A percentile compares a stretch with the other conserved stretches of the same genome.
These are phyloP conservation scores for Tetrao urogallus DNA, from an alignment of 2,113 vertebrate genomes.

Conservation along the genomic window DNA sequence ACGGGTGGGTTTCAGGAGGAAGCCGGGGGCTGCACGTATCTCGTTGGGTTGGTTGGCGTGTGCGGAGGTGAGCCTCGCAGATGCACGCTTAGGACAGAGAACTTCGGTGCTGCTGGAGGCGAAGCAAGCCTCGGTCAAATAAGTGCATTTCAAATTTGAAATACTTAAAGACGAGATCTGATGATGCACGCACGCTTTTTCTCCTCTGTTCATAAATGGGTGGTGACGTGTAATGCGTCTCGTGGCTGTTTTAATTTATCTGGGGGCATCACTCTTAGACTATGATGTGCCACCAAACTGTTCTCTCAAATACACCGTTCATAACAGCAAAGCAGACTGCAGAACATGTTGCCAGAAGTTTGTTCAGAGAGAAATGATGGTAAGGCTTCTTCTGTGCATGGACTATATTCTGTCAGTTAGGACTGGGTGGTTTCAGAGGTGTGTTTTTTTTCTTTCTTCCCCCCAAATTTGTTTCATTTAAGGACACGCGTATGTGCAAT, in stretches of 20 bases:
- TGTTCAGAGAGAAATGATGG: background rate
- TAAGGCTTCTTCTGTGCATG: background rate
- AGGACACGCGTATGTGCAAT: background rate
- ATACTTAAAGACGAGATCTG: background rate
- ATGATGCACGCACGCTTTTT: background rate
- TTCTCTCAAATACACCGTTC: background rate
- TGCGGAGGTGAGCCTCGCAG: background rate
- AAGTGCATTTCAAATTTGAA: background rate
- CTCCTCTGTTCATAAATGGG: background rate
- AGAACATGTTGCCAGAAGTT: background rate
- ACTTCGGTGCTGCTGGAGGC: background rate
- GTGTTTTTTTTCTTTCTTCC: background rate
- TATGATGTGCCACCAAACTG: background rate
- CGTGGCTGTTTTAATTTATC: background rate
- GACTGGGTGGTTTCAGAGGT: background rate
- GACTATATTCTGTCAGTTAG: background rate
- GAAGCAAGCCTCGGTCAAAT: accelerated
- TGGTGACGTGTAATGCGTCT: background rate
- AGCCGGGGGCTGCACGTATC: background rate
- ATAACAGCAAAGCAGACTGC: background rate
- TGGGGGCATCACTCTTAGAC: background rate
- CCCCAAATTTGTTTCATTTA: background rate
- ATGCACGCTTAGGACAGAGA: background rate
- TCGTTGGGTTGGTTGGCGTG: background rate
- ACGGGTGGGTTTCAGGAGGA: background rate